Evolutionary conservation across 2,797 vertebrate genomes (phyloP).

Genomic region (Thamnophis elegans): DNA sequence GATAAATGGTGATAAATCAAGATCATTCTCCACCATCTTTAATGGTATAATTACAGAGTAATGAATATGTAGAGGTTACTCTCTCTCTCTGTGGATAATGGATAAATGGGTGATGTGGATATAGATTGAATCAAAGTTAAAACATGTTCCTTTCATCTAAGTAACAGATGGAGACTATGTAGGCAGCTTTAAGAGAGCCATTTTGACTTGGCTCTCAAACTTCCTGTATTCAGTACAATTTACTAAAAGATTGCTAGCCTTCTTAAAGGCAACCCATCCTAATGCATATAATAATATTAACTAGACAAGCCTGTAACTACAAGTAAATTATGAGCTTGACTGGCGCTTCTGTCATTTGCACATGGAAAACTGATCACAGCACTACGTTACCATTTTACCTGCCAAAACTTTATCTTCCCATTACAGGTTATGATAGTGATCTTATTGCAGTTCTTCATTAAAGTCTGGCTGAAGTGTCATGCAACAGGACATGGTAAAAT

Average conservation of each 20-base stretch:
- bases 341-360: slow-evolving; percentile 3
- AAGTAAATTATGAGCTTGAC: slow-evolving; percentile 12
- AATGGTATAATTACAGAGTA: not conserved
- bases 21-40: not conserved
- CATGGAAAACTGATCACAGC: slow-evolving; percentile 22
- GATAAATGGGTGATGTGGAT: not conserved
- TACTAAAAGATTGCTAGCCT: not conserved
- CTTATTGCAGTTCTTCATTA: slow-evolving; percentile 32
- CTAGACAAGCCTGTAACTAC: not conserved
- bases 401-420: slow-evolving; percentile 13
- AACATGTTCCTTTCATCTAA: not conserved
- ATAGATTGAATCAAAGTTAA: not conserved
- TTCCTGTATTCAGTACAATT: not conserved
- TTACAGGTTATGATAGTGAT: slow-evolving; percentile 18
- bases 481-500: slow-evolving; percentile 22
- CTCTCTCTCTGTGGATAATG: not conserved
- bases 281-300: not conserved
- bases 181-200: not conserved
- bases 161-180: not conserved
- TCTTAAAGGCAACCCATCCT: not conserved
- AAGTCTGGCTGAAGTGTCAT: slow-evolving; percentile 23
- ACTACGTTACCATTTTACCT: slow-evolving; percentile 30
- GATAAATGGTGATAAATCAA: not conserved
- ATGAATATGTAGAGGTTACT: not conserved
- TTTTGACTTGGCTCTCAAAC: not conserved